These are phyloP conservation scores for Stercorarius parasiticus DNA, from an alignment of 2,113 vertebrate species.

Conservation along the genomic window DNA sequence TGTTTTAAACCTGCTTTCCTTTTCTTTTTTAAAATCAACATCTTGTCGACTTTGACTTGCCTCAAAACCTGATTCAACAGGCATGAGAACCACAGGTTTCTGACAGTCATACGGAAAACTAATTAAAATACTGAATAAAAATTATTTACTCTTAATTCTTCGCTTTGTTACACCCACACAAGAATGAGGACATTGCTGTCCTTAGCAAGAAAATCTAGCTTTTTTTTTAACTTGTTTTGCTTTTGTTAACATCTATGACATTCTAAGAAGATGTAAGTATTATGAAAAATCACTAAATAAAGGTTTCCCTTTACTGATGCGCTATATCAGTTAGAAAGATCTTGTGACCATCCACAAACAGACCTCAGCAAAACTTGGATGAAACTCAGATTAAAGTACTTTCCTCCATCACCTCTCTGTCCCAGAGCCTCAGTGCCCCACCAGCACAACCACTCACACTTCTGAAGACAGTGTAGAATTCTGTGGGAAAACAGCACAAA, in stretches of 20 bases:
- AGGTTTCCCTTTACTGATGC: not conserved
- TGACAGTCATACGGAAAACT: not conserved
- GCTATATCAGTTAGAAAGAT: not conserved
- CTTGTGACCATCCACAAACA: not conserved
- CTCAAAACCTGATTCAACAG: not conserved
- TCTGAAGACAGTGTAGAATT: not conserved
- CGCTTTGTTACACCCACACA: not conserved
- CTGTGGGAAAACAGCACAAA: not conserved
- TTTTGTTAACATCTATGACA: not conserved
- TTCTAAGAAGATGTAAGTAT: not conserved
- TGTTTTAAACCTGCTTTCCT: not conserved
- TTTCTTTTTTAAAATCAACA: not conserved
- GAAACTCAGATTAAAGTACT: not conserved
- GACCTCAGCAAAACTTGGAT: not conserved
- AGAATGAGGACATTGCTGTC: not conserved
- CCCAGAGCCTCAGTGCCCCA: not conserved
- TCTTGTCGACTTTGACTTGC: not conserved
- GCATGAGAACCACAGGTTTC: not conserved
- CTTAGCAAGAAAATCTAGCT: not conserved
- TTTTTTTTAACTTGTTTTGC: not conserved
- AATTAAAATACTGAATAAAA: not conserved
- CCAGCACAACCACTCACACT: not conserved
- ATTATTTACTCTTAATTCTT: not conserved
- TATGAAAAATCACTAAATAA: not conserved
- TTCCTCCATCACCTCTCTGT: not conserved